These are phyloP conservation scores for Tenthredo distinguenda DNA, from an alignment of 2,888 invertebrate species.

Conservation along the genomic window DNA sequence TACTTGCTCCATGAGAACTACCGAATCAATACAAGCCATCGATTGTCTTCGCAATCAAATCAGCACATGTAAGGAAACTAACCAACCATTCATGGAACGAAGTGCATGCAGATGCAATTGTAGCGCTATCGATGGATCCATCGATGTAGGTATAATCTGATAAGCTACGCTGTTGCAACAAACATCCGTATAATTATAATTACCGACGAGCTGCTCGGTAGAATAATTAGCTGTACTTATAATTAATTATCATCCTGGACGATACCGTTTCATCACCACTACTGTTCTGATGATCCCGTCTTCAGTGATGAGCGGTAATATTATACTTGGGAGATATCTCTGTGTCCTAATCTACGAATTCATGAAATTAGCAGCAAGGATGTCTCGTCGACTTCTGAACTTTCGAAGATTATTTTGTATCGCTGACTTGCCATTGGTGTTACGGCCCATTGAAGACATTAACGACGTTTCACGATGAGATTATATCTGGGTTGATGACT, in stretches of 20 bases:
- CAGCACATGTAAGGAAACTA: neutral
- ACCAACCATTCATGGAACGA: neutral
- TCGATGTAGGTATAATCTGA: neutral
- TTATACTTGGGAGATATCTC: neutral
- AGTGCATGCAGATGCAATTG: neutral
- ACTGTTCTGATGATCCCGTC: neutral
- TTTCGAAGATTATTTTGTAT: neutral
- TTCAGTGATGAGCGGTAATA: neutral
- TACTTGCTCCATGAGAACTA: neutral
- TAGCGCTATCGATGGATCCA: neutral
- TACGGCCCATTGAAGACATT: no score
- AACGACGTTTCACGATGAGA: neutral
- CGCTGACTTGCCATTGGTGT: no score
- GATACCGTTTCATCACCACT: neutral
- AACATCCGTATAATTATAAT: constrained; percentile 2
- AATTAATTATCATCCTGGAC: neutral
- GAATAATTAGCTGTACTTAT: neutral
- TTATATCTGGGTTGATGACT: neutral
- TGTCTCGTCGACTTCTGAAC: neutral
- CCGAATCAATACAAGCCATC: neutral
- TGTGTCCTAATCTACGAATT: neutral
- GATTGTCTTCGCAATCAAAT: neutral
- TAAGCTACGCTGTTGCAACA: neutral
- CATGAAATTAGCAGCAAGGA: neutral
- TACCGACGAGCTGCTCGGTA: neutral